Base-by-base conservation (phyloP, 2,797 vertebrate species). In the Selene dorsalis region DNA sequence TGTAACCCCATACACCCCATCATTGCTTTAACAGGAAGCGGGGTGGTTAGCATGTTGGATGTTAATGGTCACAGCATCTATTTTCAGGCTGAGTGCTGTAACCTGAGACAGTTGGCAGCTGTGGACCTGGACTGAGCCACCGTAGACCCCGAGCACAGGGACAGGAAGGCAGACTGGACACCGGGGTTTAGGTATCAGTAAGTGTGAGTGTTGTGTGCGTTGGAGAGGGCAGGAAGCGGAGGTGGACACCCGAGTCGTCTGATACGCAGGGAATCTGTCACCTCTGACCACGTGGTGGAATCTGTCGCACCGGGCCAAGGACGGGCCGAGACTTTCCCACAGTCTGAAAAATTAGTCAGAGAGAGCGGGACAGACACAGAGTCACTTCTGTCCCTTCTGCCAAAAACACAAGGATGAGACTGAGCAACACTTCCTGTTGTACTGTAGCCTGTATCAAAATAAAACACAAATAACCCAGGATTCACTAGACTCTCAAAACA, bases 91-190 rank as follows among this genome's bases (percentile, higher is more conserved):
- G 68, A 72, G 60, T 39, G 84, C 62, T 84, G 92, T 82, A 93
- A 93, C 86, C 79, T 76, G 92, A 94, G 88, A 78, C 3, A 18
- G 55, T 73, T 58, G 86, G 85, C 92, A 93, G 89, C 93, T 93
- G 91, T 74, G 77, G 75, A 91, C 68, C 77, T 69, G 66, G 82
- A 79, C 83, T 43, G 84, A 69, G 78, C 79, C 45, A 24, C 60
- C 32, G 6, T 17, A 9, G 66, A 62, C 77, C 62, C 73, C 17
- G 64, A 68, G 74, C 69, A 43, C 77, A 63, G 76, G 58, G 71
- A 88, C 79, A 90, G 89, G 90, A 91, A 89, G 84, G 76, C 74
- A 78, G 80, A 76, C 22, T 77, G 77, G 83, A 80, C 74, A 38
- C 79, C 53, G 65, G 50, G 80, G 75, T 68, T 87, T 84, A 77